Evolutionary conservation across 2,888 invertebrate species (phyloP).

Genomic region (Ectemnius continuus): DNA sequence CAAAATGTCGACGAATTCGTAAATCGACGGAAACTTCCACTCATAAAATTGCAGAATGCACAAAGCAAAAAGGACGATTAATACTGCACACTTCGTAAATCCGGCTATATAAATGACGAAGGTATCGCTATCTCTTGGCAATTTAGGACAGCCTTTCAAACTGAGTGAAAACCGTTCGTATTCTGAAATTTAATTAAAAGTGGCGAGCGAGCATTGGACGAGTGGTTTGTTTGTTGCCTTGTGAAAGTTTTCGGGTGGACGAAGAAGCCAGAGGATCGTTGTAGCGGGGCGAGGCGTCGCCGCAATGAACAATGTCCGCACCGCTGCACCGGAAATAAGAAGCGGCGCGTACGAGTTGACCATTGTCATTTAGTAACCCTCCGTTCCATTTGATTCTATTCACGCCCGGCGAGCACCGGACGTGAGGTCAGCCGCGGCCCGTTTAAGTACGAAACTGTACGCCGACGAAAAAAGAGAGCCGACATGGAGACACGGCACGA

Average conservation of each 20-base stretch:
- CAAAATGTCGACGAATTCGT: no score
- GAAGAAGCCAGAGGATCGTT: constrained; percentile 2
- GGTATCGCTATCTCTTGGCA: no score
- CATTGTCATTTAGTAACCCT: constrained; percentile 76
- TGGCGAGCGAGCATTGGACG: no score
- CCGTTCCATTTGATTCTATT: constrained; percentile 73
- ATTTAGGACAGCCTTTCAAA: no score
- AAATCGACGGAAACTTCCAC: no score
- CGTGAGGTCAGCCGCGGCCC: constrained; percentile 75
- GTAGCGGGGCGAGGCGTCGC: constrained; percentile 32
- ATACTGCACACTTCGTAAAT: no score
- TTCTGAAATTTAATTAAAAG: no score
- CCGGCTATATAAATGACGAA: no score
- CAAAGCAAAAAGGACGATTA: no score
- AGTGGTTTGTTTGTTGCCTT: no score
- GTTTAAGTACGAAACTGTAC: constrained; percentile 68
- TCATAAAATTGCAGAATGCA: no score
- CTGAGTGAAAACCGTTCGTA: no score
- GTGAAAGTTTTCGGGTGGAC: neutral
- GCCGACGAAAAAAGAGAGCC: constrained; percentile 38
- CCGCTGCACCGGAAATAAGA: constrained; percentile 74
- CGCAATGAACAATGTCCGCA: constrained; percentile 61
- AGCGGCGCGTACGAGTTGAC: constrained; percentile 75
- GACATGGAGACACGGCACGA: constrained; percentile 4
- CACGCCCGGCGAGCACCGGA: constrained; percentile 69